A percentile compares a stretch with the other conserved stretches of the same genome.
phyloP scores from a whole-genome alignment of 2,888 invertebrate genomes.

The Rapana venosa region DNA sequence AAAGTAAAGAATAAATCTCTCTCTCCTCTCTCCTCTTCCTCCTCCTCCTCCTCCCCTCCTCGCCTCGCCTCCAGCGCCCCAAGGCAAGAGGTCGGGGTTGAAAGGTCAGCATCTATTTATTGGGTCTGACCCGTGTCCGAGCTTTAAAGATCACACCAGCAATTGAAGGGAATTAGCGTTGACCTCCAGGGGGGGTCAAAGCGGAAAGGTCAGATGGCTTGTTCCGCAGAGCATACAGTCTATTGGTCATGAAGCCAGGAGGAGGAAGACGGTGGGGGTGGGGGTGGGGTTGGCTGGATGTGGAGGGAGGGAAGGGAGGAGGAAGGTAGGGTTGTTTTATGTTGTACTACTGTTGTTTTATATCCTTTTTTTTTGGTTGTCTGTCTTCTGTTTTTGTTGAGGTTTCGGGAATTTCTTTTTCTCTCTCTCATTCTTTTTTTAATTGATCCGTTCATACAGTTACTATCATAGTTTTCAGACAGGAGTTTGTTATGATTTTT shows the following conservation, averaged over 20 bases:
- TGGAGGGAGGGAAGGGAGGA: neutral
- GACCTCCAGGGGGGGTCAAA: constrained; percentile 25
- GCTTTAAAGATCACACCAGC: constrained; percentile 15
- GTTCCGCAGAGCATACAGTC: neutral
- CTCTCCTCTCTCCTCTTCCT: no score
- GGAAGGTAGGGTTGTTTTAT: neutral
- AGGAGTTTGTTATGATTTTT: no score
- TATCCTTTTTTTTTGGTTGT: no score
- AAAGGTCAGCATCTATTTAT: neutral
- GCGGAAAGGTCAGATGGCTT: constrained; percentile 21
- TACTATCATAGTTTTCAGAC: no score
- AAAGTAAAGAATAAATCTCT: no score
- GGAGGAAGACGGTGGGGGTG: neutral
- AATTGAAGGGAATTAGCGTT: constrained; percentile 26
- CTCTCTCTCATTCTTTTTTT: no score
- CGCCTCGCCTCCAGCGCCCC: neutral
- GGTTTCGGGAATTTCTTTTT: no score
- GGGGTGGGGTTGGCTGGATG: neutral
- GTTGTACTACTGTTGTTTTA: no score
- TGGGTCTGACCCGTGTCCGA: neutral
- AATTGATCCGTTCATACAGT: no score
- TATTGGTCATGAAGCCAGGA: neutral
- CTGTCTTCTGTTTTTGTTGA: no score
- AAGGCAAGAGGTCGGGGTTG: constrained; percentile 6
- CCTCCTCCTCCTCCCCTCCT: neutral